Conservation (phyloP, 2,113 vertebrate species). For the Zapus hudsonius region DNA sequence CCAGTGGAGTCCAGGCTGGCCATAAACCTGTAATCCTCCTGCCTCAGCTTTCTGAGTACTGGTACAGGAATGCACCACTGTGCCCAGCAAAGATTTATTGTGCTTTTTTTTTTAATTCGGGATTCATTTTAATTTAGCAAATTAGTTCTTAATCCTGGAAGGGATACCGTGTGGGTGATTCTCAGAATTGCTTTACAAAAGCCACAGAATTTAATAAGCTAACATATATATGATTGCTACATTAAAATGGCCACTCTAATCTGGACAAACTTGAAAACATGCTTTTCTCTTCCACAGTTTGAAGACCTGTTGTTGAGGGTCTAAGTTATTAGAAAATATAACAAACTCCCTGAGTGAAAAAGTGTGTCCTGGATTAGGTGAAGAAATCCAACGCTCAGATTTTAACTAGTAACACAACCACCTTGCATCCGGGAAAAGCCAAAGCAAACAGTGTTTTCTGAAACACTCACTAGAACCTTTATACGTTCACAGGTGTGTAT, state of each 20-base stretch:
- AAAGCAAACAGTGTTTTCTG: conserved; percentile 29
- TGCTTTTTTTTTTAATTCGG: neutral
- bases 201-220: conserved; percentile 13
- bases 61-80: too few relatives aligned
- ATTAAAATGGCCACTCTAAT: neutral
- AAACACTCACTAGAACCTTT: neutral
- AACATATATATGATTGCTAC: neutral
- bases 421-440: conserved; percentile 3
- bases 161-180: neutral
- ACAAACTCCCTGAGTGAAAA: neutral
- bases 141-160: conserved; percentile 2
- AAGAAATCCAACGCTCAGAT: neutral
- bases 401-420: neutral
- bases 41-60: too few relatives aligned
- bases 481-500: too few relatives aligned
- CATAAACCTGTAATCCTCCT: neutral
- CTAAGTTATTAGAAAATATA: neutral
- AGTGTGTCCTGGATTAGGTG: neutral
- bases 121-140: conserved; percentile 23
- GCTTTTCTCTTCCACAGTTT: neutral
- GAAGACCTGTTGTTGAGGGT: neutral
- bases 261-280: neutral
- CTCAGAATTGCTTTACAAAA: neutral
- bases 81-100: too few relatives aligned
- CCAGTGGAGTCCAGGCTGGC: neutral